Evolutionary conservation across 2,113 vertebrate genomes (phyloP).

Genomic region (Trematomus loennbergii): DNA sequence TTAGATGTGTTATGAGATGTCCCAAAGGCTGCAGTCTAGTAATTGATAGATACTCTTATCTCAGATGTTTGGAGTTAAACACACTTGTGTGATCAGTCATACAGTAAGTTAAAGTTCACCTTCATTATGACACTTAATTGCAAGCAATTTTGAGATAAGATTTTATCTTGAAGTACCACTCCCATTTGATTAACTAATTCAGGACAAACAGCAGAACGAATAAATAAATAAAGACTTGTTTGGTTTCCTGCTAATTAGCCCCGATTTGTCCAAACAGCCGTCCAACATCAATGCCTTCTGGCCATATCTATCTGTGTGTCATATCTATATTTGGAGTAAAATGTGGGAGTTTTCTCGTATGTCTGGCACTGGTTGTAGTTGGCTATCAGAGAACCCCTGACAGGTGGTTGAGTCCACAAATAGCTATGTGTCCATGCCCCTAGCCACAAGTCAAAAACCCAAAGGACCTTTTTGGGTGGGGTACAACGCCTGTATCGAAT

Average conservation of each 20-base stretch:
- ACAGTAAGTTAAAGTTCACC: background rate
- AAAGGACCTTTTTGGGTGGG: constrained; percentile 2
- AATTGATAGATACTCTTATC: background rate
- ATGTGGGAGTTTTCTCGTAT: constrained; percentile 18
- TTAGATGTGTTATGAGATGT: too few species aligned
- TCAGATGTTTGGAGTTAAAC: background rate
- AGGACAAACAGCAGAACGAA: background rate
- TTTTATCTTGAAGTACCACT: background rate
- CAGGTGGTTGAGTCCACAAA: constrained; percentile 65
- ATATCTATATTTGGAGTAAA: constrained; percentile 34
- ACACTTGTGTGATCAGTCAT: background rate
- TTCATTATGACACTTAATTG: constrained; percentile 10
- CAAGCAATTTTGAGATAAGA: background rate
- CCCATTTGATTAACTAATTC: too few species aligned
- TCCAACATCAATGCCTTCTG: background rate
- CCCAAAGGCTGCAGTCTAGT: background rate
- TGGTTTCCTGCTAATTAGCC: constrained; percentile 3
- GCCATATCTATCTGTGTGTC: constrained; percentile 23
- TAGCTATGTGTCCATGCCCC: constrained; percentile 33
- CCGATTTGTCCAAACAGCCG: background rate
- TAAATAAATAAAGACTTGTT: too few species aligned
- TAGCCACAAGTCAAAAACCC: background rate
- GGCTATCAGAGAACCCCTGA: constrained; percentile 33
- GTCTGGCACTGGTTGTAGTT: background rate
- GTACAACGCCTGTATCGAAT: background rate